Base-by-base conservation (phyloP, 92 coral and sea anemone genomes). In the Diadumene lineata region DNA sequence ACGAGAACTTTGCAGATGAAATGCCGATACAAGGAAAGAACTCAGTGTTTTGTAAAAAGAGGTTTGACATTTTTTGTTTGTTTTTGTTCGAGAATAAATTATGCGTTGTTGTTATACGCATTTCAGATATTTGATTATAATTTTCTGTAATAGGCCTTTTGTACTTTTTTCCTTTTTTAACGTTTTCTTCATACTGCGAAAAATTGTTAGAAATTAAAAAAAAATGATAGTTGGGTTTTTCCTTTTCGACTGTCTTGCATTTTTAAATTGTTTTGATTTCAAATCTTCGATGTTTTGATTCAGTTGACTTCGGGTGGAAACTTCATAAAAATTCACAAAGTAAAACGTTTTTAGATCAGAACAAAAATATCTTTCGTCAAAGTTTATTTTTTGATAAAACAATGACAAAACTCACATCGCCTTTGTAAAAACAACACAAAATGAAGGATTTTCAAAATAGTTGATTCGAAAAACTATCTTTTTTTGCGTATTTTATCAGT, bases 251-350 rank as follows among this genome's bases (percentile, higher is more conserved):
- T 53, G 25, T 53, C n/a, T 53, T 53, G 31, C 32, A 60, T 23
- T 10, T 60, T 60, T 7, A 23, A 60, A 7, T 23, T 23, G 65
- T 60, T 60, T 60, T 60, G 1, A 22, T 22, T 60, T 26, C 8
- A 16, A 62, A 15, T 31, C 1, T 28, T 10, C 22, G 38, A 4
- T 72, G 67, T 72, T 56, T 56, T 56, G 66, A 23, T 72, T 55
- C 55, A 62, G 43, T 57, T 34, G 44, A 56, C 71, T 62, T 62
- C 7, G 17, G 64, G 64, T 22, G 64, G 7, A 58, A 58, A 58
- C 31, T 58, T 58, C n/a, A 58, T 58, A 22, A 26, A 58, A 22
- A 22, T 22, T 25, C 31, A 58, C 64, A 58, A 10, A 6, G 58
- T 53, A 53, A 53, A 16, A 53, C 58, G 8, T 3, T 53, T 4